These are phyloP conservation scores for Melanotaenia maccullochi DNA, from an alignment of 2,797 vertebrate species.

Conservation along the genomic window DNA sequence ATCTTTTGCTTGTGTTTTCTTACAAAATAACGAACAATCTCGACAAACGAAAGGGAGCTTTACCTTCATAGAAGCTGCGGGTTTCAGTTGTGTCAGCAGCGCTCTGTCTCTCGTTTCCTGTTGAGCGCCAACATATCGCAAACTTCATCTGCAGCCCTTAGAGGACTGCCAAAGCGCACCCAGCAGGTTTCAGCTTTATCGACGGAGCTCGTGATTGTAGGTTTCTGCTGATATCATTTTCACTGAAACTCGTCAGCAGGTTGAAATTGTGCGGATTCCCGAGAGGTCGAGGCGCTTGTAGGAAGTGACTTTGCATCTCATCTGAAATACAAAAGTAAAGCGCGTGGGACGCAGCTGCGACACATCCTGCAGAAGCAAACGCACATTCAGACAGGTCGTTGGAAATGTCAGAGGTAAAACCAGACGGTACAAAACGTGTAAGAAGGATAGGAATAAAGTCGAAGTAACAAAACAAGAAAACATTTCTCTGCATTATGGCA, in stretches of 20 bases:
- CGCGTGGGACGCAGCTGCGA: constrained; percentile 54
- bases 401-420: constrained; percentile 38
- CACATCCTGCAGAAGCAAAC: constrained; percentile 63
- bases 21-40: background rate
- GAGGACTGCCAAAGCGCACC: background rate
- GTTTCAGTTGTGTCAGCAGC: constrained; percentile 54
- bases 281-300: constrained; percentile 6
- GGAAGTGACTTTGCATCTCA: constrained; percentile 70
- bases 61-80: constrained; percentile 52
- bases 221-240: background rate
- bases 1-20: background rate
- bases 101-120: constrained; percentile 63
- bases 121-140: constrained; percentile 21
- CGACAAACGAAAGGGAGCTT: constrained; percentile 10
- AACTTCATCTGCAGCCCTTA: constrained; percentile 19
- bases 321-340: constrained; percentile 29
- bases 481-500: background rate
- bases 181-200: background rate
- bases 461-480: background rate
- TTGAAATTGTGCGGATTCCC: background rate
- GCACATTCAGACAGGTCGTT: background rate
- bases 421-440: background rate
- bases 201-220: background rate
- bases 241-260: background rate
- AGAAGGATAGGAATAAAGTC: background rate